These are phyloP conservation scores for Microcebus jonahi DNA, from an alignment of 2,113 vertebrate species.

Conservation along the genomic window DNA sequence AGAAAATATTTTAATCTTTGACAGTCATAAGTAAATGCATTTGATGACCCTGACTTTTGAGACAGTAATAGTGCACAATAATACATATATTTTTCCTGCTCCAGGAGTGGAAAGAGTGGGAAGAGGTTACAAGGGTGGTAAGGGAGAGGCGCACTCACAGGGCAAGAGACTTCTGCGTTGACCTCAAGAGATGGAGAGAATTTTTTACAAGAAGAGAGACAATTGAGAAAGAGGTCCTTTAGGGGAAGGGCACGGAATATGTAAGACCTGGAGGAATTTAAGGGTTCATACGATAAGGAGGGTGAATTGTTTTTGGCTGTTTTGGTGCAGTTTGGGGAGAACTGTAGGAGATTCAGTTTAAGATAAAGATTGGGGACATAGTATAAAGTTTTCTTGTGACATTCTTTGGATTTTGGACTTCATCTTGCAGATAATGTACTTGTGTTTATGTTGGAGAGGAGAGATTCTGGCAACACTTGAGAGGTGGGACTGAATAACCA, in stretches of 20 bases:
- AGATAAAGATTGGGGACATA: neutral
- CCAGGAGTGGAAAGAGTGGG: neutral
- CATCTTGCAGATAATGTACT: neutral
- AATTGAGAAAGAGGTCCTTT: neutral
- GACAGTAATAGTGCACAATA: neutral
- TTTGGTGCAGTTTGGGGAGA: neutral
- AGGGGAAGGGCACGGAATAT: neutral
- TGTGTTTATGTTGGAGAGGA: neutral
- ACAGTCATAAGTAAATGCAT: neutral
- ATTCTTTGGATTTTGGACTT: neutral
- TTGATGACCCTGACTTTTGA: neutral
- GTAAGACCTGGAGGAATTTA: neutral
- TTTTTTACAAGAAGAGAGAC: neutral
- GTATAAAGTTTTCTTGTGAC: neutral
- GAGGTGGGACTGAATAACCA: neutral
- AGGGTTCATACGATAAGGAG: neutral
- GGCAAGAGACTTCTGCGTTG: neutral
- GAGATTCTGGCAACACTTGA: neutral
- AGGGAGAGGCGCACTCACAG: accelerated
- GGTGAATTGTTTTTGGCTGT: neutral
- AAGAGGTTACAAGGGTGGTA: neutral
- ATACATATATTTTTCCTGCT: neutral
- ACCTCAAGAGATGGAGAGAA: neutral
- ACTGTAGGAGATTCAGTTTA: neutral
- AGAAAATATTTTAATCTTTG: constrained; percentile 1